Evolutionary conservation across 2,888 invertebrate species (phyloP), one percentile per base, ranked within the genome.

Genomic region (Macaria notata): DNA sequence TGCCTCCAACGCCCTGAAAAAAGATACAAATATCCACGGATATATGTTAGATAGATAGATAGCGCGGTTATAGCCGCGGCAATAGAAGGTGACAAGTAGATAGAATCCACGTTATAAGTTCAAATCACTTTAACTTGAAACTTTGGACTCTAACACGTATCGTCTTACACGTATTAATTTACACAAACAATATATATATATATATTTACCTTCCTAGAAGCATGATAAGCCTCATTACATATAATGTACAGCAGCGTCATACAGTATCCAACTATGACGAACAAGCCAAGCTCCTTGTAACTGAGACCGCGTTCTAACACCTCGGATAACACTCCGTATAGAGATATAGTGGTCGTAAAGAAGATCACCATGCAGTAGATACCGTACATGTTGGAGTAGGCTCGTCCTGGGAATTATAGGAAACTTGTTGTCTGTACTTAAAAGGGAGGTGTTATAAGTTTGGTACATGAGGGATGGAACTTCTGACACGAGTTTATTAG

Each of bases 351-450:
- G 6, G 95, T 95, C 3, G 95, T 95, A 71, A 95, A 93, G 75
- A 95, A 93, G 54, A 95, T 94, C 3, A 95, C 93, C 81, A 95
- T 90, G 67, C 95, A 95, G 72, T 94, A 95, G 77, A 95, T 94
- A 7, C 94, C 94, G 65, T 95, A 95, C 95, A 95, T 95, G 68
- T 95, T 95, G 50, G 95, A 95, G 74, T 95, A 95, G 0, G 95
- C 95, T 47, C 94, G 86, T 45, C 94, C 93, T 93, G 78, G 6
- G 46, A 54, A 50, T 54, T 49, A 8, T 9, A 45, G 50, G 30
- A 19, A 19, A 19, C 19, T 19, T 19, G 19, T 19, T 19, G 19
- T 19, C 19, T 19, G 19, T 19, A 19, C 19, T 19, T 1, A 19
- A 19, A 19, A 19, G 19, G 19, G 19, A 19, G 19, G 19, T 19